A percentile compares a stretch with the other conserved stretches of the same genome.
Conservation (phyloP, 2,888 invertebrate species). For the Cotesia congregata region DNA sequence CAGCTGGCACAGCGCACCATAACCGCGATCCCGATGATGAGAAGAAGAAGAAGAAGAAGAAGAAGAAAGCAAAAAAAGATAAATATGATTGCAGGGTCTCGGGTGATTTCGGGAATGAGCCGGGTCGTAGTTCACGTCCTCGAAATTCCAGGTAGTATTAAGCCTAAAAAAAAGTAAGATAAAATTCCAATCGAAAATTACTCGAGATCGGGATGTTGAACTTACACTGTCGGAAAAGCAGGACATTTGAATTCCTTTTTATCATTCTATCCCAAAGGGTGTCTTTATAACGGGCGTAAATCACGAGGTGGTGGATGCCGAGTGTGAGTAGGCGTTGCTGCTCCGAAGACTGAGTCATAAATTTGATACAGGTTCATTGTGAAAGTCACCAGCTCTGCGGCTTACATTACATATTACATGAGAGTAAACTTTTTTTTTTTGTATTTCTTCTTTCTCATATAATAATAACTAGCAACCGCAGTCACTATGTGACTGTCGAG, state of each 20-base stretch:
- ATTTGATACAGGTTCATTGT: conserved; percentile 60
- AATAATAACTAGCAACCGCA: too few relatives aligned
- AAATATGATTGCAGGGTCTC: conserved; percentile 34
- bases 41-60: conserved; percentile 28
- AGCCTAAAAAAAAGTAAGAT: background rate
- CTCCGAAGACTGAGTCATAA: conserved; percentile 57
- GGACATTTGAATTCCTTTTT: background rate
- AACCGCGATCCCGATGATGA: conserved; percentile 31
- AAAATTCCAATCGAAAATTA: conserved; percentile 25
- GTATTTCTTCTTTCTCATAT: background rate
- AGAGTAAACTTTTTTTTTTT: background rate
- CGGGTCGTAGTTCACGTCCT: conserved; percentile 54
- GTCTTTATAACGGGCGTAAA: conserved; percentile 59
- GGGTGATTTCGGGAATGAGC: conserved; percentile 59
- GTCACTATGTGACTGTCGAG: too few relatives aligned
- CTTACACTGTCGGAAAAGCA: background rate
- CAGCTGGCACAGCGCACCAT: conserved; percentile 16
- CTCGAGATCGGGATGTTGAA: background rate
- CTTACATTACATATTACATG: background rate
- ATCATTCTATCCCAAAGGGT: conserved; percentile 39
- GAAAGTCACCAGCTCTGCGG: conserved; percentile 8
- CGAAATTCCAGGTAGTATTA: conserved; percentile 33
- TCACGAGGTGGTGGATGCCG: conserved; percentile 49
- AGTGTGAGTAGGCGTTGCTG: conserved; percentile 60
- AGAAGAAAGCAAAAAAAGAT: conserved; percentile 6